phyloP scores from a whole-genome alignment of 2,797 vertebrate species.

The Anabacerthia variegaticeps region DNA sequence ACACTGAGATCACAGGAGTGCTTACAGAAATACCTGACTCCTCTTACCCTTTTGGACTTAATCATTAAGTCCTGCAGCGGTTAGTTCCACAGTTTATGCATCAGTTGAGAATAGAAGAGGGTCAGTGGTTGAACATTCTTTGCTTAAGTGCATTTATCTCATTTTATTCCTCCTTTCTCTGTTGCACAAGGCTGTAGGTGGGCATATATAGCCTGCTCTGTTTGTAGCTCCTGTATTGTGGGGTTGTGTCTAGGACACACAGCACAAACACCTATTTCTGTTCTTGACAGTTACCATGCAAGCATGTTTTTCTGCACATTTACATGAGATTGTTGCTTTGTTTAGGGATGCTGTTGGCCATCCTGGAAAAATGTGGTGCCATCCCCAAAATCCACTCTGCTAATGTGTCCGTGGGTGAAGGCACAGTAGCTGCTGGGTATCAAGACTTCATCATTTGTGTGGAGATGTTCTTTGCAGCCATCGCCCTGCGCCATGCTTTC shows the following conservation, averaged over 20 bases:
- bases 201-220: neutral
- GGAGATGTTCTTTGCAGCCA: conserved; percentile 96
- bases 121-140: neutral
- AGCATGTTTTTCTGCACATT: neutral
- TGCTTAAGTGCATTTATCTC: neutral
- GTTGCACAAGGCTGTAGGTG: neutral
- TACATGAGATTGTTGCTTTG: neutral
- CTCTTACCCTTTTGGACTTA: neutral
- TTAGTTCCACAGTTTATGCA: neutral
- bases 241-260: neutral
- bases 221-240: neutral
- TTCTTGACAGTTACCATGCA: neutral
- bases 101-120: neutral
- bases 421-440: conserved; percentile 94
- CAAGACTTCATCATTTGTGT: conserved; percentile 98
- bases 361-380: conserved; percentile 95
- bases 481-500: conserved; percentile 93
- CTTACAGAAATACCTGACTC: neutral
- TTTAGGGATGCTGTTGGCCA: conserved; percentile 93
- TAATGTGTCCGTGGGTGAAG: conserved; percentile 89
- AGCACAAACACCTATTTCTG: neutral
- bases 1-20: neutral
- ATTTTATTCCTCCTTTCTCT: neutral
- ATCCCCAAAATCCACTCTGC: conserved; percentile 92
- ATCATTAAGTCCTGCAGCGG: neutral